Evolutionary conservation across 37 sponge, comb jelly and placozoan species (phyloP).

Genomic region (Cliona cf. orientalis): DNA sequence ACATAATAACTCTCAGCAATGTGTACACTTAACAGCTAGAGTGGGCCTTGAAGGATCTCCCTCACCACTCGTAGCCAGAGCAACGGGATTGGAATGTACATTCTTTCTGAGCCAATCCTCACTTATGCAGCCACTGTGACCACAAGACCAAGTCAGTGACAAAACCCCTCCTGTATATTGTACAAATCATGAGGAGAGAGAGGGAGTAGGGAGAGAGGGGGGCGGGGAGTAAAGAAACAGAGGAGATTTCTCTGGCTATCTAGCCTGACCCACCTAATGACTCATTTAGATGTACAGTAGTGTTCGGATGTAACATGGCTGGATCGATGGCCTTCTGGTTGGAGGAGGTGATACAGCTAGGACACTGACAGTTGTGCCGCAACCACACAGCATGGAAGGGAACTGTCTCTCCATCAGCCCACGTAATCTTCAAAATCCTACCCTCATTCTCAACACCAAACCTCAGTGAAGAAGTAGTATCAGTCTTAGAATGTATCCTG

Average conservation of each 20-base stretch:
- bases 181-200: background rate
- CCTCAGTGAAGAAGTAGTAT: too few species aligned
- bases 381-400: conserved; percentile 54
- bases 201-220: too few species aligned
- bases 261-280: background rate
- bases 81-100: too few species aligned
- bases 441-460: background rate
- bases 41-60: too few species aligned
- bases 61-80: too few species aligned
- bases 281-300: background rate
- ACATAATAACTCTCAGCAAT: too few species aligned
- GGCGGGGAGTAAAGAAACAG: background rate
- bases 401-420: conserved; percentile 4
- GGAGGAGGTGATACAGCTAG: conserved; percentile 16
- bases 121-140: background rate
- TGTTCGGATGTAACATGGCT: background rate
- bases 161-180: background rate
- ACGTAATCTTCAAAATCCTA: background rate
- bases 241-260: conserved; percentile 8
- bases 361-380: conserved; percentile 56
- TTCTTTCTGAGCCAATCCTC: background rate
- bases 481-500: background rate
- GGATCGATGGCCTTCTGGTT: conserved; percentile 15
- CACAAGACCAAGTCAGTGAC: background rate
- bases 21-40: too few species aligned